Evolutionary conservation across 2,113 vertebrate species (phyloP).

Genomic region (Solenodon paradoxus): DNA sequence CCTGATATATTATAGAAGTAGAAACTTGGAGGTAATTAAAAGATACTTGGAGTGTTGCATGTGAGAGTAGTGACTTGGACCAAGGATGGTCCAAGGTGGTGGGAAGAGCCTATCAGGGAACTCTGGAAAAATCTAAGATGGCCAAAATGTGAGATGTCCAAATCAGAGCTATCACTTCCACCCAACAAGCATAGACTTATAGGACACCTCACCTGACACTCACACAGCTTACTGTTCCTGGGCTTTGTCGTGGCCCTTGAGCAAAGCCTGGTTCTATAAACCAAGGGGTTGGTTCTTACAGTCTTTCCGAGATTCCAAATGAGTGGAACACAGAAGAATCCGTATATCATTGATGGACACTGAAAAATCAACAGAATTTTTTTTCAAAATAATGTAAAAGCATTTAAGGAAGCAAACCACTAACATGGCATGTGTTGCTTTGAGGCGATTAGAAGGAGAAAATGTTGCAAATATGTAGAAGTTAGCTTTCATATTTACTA

Average conservation of each 20-base stretch:
- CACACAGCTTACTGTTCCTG: background rate
- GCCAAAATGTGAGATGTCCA: background rate
- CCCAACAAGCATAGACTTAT: background rate
- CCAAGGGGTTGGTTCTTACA: background rate
- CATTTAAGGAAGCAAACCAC: background rate
- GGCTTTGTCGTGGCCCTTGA: background rate
- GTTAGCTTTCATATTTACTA: background rate
- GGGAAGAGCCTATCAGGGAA: background rate
- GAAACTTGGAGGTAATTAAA: background rate
- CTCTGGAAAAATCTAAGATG: background rate
- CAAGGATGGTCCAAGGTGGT: background rate
- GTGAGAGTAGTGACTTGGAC: background rate
- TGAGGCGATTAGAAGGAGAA: background rate
- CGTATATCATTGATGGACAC: background rate
- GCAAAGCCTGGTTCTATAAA: background rate
- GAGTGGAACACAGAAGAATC: background rate
- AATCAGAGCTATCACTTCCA: background rate
- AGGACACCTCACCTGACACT: background rate
- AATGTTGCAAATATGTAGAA: background rate
- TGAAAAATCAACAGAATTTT: background rate
- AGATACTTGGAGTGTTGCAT: background rate
- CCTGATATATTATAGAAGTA: background rate
- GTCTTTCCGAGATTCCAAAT: background rate
- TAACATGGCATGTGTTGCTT: background rate
- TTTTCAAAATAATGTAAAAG: conserved; percentile 5